A percentile compares a stretch with the other conserved stretches of the same genome.
Evolutionary conservation across 1,140 invertebrate species (phyloP).

Genomic region (Procambarus clarkii): DNA sequence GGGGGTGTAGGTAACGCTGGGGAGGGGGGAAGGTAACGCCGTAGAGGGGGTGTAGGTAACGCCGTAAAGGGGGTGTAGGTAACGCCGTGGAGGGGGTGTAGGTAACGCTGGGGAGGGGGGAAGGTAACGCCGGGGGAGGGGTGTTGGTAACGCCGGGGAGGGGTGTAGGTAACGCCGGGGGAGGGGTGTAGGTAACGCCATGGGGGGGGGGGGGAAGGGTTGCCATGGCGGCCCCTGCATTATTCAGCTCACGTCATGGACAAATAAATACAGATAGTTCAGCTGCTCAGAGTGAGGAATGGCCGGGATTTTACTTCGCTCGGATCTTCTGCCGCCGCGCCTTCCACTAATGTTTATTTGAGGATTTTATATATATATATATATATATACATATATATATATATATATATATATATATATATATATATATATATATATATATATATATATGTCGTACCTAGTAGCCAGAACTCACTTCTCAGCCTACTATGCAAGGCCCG

Average conservation of each 20-base stretch:
- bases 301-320: not conserved
- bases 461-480: too few species aligned
- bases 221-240: not conserved
- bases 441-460: too few species aligned
- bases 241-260: slow-evolving; percentile 1
- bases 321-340: not conserved
- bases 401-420: not conserved
- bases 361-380: not conserved
- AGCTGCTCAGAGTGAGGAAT: slow-evolving; percentile 1
- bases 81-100: not conserved
- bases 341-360: too few species aligned
- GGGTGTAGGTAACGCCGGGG: not conserved
- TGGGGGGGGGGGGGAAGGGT: not conserved
- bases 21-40: not conserved
- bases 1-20: too few species aligned
- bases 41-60: not conserved
- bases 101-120: too few species aligned
- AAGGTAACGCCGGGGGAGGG: too few species aligned
- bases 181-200: not conserved
- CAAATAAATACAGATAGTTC: slow-evolving; percentile 21
- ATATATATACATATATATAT: not conserved
- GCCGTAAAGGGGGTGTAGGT: too few species aligned
- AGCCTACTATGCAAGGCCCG: too few species aligned
- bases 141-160: not conserved
- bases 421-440: slow-evolving; percentile 1